Evolutionary conservation across 2,113 vertebrate genomes (phyloP).

Genomic region (Centropus bengalensis): DNA sequence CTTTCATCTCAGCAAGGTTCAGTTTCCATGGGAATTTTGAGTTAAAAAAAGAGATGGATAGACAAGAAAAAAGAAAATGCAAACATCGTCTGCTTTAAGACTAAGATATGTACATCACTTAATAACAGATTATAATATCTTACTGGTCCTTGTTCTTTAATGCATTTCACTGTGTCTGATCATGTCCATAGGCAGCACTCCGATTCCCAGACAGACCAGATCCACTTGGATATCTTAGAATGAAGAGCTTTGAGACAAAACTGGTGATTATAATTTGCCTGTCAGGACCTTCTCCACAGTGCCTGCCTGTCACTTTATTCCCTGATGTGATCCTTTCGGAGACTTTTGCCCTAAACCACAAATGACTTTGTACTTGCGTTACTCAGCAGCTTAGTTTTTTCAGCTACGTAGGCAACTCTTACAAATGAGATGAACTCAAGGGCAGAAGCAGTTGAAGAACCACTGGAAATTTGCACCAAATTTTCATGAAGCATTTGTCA

Average conservation of each 20-base stretch:
- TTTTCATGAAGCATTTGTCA: not conserved
- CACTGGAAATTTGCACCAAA: not conserved
- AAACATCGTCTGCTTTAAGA: not conserved
- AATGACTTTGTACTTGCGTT: not conserved
- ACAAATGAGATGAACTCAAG: not conserved
- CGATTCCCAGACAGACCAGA: not conserved
- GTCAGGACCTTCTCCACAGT: not conserved
- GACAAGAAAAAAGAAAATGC: not conserved
- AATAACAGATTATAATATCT: not conserved
- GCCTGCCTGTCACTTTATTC: not conserved
- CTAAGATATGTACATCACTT: not conserved
- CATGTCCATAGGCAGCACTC: not conserved
- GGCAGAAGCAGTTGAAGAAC: not conserved
- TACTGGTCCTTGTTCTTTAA: not conserved
- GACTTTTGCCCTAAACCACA: not conserved
- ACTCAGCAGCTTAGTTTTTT: not conserved
- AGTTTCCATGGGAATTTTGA: constrained; percentile 6
- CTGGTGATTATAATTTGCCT: not conserved
- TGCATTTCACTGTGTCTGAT: not conserved
- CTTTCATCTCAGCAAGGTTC: not conserved
- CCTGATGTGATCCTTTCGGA: not conserved
- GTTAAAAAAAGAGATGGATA: not conserved
- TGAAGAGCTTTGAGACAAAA: not conserved
- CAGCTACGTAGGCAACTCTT: not conserved
- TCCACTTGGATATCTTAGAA: not conserved